Evolutionary conservation across 2,888 invertebrate genomes (phyloP), one percentile per base, ranked within the genome.

Genomic region (Schrankia costaestrigalis): DNA sequence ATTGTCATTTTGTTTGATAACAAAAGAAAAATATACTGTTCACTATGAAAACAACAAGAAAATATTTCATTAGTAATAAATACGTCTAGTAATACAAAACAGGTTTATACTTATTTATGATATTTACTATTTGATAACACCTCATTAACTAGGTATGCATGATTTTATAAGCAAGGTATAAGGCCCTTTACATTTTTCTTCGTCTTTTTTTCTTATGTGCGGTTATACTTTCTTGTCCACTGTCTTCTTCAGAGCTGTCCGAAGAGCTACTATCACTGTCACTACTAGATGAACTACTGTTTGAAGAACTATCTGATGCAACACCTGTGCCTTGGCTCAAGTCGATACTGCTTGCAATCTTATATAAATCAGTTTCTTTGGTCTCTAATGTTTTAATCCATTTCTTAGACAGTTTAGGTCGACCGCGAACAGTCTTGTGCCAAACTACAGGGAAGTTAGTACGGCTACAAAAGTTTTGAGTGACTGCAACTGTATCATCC

Each of bases 371-470:
- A 2, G 94, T 92, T 51, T 95, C 94, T 66, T 94, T 93, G 50
- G 90, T 89, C 46, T 90, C 89, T 28, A 93, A 76, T 21, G 90
- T 89, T 68, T 91, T 91, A 35, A 96, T 87, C 97, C 98, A 98
- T 73, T 97, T 98, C 43, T 93, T 93, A 3, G 98, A 97, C 18
- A 99, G 88, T 79, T 99, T 99, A 3, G 99, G 99, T 15, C 99
- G 90, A 2, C 98, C 98, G 23, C 97, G 91, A 2, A 96, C 95
- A 4, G 98, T 98, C 86, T 99, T 98, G 76, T 98, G 98, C 98
- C 98, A 99, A 1, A 99, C 98, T 8, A 98, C 91, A 0, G 98
- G 97, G 74, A 99, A 98, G 85, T 99, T 99, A 1, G 97, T 96
- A 43, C 93, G 91, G 56, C 98, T 97, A 73, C 96, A 95, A 77